Conservation (phyloP, 92 coral and sea anemone genomes). For the Zoanthus solanderi region DNA sequence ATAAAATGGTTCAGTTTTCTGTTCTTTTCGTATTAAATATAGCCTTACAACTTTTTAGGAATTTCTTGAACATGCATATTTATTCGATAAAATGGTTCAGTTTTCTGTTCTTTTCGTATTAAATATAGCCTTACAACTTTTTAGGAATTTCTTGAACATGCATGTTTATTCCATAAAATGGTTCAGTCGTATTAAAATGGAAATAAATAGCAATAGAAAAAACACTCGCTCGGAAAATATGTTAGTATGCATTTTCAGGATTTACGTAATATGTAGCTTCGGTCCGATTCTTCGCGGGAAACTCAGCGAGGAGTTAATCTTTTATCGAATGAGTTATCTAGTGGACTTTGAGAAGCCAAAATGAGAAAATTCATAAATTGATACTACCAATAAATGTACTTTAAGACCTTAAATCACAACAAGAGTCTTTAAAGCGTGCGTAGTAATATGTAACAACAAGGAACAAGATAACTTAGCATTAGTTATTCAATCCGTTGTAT, state of each 20-base stretch:
- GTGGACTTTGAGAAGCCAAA: slow-evolving; percentile 2
- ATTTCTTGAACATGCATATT: background rate
- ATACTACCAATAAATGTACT: no score
- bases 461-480: no score
- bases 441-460: no score
- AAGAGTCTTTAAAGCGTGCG: no score
- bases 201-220: background rate
- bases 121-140: background rate
- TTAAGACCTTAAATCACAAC: no score
- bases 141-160: background rate
- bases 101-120: background rate
- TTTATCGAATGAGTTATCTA: slow-evolving; percentile 15
- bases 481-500: no score
- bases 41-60: background rate
- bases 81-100: background rate
- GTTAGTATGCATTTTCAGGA: background rate
- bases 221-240: background rate
- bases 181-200: background rate
- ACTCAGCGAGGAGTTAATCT: slow-evolving; percentile 16
- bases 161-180: background rate
- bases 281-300: slow-evolving; percentile 10
- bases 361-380: background rate
- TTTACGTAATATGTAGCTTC: slow-evolving; percentile 4
- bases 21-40: background rate
- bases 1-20: background rate